phyloP scores from a whole-genome alignment of 2,113 vertebrate species.

The Phoxinus phoxinus region DNA sequence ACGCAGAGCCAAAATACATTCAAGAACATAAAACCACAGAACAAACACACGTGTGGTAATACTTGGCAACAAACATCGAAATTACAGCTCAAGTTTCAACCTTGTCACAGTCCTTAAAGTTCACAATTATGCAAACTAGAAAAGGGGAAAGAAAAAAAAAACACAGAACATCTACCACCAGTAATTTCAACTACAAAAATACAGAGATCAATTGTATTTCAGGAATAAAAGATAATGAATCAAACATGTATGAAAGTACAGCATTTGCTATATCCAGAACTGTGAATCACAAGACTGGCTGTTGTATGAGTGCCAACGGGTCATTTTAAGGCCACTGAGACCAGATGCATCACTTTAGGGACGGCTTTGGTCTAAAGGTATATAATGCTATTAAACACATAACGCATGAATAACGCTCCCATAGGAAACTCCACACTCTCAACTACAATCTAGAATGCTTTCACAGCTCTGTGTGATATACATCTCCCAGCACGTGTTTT shows the following conservation, averaged over 20 bases:
- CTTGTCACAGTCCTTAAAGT: slow-evolving; percentile 36
- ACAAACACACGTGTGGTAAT: slow-evolving; percentile 7
- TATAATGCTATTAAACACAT: background rate
- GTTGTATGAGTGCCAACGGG: background rate
- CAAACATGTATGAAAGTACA: background rate
- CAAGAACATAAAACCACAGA: slow-evolving; percentile 29
- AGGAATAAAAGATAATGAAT: background rate
- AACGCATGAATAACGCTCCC: background rate
- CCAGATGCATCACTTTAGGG: background rate
- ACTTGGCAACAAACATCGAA: slow-evolving; percentile 9
- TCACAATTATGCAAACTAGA: background rate
- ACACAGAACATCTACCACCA: background rate
- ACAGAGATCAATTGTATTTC: background rate
- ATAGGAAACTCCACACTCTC: background rate
- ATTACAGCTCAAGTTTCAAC: slow-evolving; percentile 33
- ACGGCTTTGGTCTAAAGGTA: slow-evolving; percentile 26
- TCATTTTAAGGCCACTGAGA: background rate
- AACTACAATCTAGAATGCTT: background rate
- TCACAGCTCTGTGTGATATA: background rate
- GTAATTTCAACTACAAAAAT: slow-evolving; percentile 29
- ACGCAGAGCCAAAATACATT: slow-evolving; percentile 28
- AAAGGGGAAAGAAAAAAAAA: background rate
- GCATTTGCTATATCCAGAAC: slow-evolving; percentile 8
- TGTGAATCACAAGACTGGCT: background rate
- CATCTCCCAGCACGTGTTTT: background rate